Conservation (phyloP, 2,797 vertebrate genomes). For the Hippoglossus hippoglossus region DNA sequence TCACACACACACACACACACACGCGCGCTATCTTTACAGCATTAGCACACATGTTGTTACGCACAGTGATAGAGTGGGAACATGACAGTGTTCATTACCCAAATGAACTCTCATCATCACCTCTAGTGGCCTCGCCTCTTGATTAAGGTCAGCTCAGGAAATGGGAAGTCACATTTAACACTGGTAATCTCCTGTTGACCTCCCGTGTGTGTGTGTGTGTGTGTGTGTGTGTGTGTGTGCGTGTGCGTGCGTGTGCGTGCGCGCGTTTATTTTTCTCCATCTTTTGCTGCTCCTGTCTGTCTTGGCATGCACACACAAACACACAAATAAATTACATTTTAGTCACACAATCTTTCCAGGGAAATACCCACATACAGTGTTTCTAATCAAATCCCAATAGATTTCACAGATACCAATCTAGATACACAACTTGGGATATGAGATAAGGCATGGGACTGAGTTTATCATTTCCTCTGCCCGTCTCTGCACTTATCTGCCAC, state of each 20-base stretch:
- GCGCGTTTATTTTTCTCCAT: background rate
- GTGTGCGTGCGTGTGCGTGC: too few relatives aligned
- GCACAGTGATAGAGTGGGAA: constrained; percentile 18
- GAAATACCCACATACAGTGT: background rate
- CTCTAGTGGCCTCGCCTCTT: constrained; percentile 41
- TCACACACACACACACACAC: constrained; percentile 9
- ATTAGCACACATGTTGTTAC: constrained; percentile 9
- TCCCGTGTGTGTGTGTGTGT: too few relatives aligned
- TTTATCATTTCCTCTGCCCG: constrained; percentile 28
- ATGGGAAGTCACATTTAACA: constrained; percentile 38
- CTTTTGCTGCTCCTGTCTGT: background rate
- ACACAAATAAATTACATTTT: constrained; percentile 5
- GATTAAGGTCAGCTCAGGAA: constrained; percentile 62
- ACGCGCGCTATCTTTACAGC: constrained; percentile 1
- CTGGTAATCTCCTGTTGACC: constrained; percentile 8
- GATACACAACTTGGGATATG: constrained; percentile 6
- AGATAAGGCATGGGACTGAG: constrained; percentile 29
- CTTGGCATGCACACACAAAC: background rate
- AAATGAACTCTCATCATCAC: constrained; percentile 47
- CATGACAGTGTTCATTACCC: constrained; percentile 61
- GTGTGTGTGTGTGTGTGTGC: background rate
- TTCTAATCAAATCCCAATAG: constrained; percentile 15
- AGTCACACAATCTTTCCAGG: constrained; percentile 1
- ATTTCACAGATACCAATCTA: constrained; percentile 25
- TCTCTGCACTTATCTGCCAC: constrained; percentile 32